phyloP scores from a whole-genome alignment of 1,140 invertebrate genomes.

The Drosophila athabasca region DNA sequence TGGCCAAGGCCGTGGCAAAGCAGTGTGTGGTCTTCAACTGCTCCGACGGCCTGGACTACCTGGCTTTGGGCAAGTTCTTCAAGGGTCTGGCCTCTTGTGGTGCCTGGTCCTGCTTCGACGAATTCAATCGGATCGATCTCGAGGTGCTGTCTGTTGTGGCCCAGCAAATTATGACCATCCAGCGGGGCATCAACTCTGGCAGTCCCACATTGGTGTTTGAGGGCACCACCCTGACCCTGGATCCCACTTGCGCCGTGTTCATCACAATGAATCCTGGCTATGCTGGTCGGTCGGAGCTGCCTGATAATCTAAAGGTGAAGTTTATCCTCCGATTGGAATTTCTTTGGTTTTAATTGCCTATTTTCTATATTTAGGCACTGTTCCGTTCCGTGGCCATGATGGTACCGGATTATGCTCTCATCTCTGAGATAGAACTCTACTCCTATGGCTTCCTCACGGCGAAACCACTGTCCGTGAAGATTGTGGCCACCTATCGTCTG shows the following conservation, averaged over 20 bases:
- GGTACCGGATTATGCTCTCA: constrained; percentile 97
- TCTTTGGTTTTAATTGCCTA: not conserved
- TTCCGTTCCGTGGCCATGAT: constrained; percentile 99
- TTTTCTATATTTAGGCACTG: constrained; percentile 87
- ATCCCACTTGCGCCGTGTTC: constrained; percentile 96
- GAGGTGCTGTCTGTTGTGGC: constrained; percentile 96
- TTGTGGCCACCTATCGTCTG: constrained; percentile 95
- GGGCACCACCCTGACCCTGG: constrained; percentile 93
- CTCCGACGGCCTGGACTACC: constrained; percentile 95
- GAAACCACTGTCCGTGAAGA: constrained; percentile 95
- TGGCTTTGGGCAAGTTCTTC: constrained; percentile 97
- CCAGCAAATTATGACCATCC: constrained; percentile 93
- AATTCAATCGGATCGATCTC: constrained; percentile 94
- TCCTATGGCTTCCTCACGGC: constrained; percentile 97
- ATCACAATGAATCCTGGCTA: constrained; percentile 99
- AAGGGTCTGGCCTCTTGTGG: constrained; percentile 98
- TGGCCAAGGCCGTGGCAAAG: constrained; percentile 97
- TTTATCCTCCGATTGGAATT: not conserved
- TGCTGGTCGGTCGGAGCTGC: constrained; percentile 94
- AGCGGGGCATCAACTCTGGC: constrained; percentile 91
- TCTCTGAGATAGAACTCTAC: constrained; percentile 96
- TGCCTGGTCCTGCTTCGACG: constrained; percentile 98
- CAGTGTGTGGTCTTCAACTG: constrained; percentile 99
- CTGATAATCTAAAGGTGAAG: constrained; percentile 95
- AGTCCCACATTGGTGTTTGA: constrained; percentile 92